These are phyloP conservation scores for Zaprionus gabonicus DNA, from an alignment of 1,140 invertebrate species.

Conservation along the genomic window DNA sequence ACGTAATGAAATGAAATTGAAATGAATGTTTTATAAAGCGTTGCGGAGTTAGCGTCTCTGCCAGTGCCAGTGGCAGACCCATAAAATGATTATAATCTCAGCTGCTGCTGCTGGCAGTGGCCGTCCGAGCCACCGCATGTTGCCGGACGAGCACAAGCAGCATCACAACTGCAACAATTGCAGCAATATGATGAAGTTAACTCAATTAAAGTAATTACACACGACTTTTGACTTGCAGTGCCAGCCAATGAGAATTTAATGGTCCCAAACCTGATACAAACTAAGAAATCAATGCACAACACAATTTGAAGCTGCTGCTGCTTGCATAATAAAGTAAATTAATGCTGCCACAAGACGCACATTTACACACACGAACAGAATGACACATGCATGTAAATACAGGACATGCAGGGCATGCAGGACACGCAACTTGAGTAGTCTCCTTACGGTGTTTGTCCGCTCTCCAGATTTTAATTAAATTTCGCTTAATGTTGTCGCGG, in stretches of 20 bases:
- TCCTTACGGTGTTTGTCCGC: constrained; percentile 19
- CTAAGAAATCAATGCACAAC: constrained; percentile 25
- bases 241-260: constrained; percentile 17
- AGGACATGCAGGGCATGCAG: background rate
- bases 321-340: constrained; percentile 16
- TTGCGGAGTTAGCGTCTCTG: constrained; percentile 33
- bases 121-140: constrained; percentile 17
- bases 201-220: constrained; percentile 19
- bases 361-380: background rate
- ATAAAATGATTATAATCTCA: constrained; percentile 72
- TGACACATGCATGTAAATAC: background rate
- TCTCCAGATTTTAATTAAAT: constrained; percentile 68
- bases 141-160: constrained; percentile 12
- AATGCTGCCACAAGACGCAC: background rate
- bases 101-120: constrained; percentile 11
- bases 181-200: constrained; percentile 1
- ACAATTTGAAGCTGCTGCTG: constrained; percentile 15
- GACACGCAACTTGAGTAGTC: background rate
- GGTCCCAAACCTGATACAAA: background rate
- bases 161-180: constrained; percentile 23
- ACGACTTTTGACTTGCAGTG: constrained; percentile 3
- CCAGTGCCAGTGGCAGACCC: constrained; percentile 25
- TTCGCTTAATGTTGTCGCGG: constrained; percentile 54
- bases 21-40: constrained; percentile 81
- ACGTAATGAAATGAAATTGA: constrained; percentile 83